Conservation (phyloP, 2,888 invertebrate genomes). For the Drosophila putrida region DNA sequence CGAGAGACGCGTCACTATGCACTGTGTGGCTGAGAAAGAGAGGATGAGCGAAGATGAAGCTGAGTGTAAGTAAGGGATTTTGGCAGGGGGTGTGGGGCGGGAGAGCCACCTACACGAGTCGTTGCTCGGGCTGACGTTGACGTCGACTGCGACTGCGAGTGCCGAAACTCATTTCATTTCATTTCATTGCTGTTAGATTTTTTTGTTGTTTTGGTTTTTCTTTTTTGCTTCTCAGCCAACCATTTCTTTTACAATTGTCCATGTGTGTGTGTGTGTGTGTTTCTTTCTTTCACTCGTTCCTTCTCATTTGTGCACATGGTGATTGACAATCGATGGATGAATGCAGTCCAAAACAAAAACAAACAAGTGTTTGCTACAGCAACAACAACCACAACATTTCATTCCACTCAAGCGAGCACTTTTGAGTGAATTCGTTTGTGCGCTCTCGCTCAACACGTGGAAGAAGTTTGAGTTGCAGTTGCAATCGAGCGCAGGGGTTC, state of each 20-base stretch:
- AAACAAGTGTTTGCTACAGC: constrained; percentile 57
- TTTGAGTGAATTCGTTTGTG: constrained; percentile 16
- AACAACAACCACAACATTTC: constrained; percentile 13
- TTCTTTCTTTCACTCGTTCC: constrained; percentile 38
- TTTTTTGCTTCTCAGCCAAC: constrained; percentile 55
- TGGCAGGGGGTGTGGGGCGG: not conserved
- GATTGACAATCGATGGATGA: constrained; percentile 82
- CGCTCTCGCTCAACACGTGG: constrained; percentile 37
- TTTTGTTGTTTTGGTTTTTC: constrained; percentile 47
- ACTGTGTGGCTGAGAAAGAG: constrained; percentile 39
- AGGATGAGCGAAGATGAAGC: constrained; percentile 17
- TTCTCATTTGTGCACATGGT: constrained; percentile 76
- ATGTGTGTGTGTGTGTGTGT: constrained; percentile 37
- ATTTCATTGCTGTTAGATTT: constrained; percentile 59
- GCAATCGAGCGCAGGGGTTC: constrained; percentile 65
- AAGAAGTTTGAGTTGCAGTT: constrained; percentile 70
- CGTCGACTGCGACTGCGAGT: constrained; percentile 31
- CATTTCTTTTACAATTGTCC: constrained; percentile 60
- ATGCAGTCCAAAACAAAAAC: constrained; percentile 42
- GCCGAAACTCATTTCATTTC: constrained; percentile 67
- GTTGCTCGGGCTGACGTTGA: constrained; percentile 43
- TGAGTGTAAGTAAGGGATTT: constrained; percentile 12
- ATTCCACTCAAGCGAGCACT: constrained; percentile 37
- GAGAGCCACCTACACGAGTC: constrained; percentile 56
- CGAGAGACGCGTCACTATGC: constrained; percentile 47